Percentiles rank a stretch among this genome's conserved stretches.
These are phyloP conservation scores for Molanna angustata DNA, from an alignment of 2,888 invertebrate species.

Conservation along the genomic window DNA sequence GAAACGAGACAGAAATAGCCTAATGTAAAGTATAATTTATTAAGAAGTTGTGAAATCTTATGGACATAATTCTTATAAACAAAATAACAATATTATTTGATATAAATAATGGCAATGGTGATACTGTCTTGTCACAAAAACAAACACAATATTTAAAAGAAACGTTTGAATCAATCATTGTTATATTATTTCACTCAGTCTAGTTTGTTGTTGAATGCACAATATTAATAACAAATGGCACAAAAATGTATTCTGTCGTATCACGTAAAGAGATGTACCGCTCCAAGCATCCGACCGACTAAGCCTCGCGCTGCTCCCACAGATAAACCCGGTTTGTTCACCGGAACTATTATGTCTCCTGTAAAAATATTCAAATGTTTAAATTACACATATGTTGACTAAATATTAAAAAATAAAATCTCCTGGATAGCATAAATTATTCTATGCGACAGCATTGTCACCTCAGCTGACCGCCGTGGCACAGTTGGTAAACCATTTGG, in stretches of 20 bases:
- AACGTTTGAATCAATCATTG: no score
- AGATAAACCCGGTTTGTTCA: conserved; percentile 5
- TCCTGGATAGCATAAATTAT: neutral
- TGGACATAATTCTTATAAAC: no score
- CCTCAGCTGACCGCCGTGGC: no score
- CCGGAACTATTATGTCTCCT: conserved; percentile 16
- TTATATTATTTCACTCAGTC: no score
- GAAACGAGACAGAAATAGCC: no score
- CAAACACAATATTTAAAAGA: no score
- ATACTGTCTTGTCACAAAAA: no score
- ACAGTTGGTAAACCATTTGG: no score
- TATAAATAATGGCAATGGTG: no score
- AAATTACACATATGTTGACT: neutral
- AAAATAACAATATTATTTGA: no score
- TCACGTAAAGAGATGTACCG: conserved; percentile 29
- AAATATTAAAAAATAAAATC: neutral
- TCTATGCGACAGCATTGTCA: neutral
- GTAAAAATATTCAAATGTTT: conserved; percentile 2
- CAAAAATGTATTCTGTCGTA: neutral
- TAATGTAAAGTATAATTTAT: no score
- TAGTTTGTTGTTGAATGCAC: neutral
- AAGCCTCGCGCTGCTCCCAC: conserved; percentile 22
- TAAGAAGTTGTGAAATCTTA: no score
- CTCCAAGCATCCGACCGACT: conserved; percentile 25
- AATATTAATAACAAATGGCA: neutral